Evolutionary conservation across 2,888 invertebrate genomes (phyloP), one percentile per base, ranked within the genome.

Genomic region (Sarcophaga carnaria): DNA sequence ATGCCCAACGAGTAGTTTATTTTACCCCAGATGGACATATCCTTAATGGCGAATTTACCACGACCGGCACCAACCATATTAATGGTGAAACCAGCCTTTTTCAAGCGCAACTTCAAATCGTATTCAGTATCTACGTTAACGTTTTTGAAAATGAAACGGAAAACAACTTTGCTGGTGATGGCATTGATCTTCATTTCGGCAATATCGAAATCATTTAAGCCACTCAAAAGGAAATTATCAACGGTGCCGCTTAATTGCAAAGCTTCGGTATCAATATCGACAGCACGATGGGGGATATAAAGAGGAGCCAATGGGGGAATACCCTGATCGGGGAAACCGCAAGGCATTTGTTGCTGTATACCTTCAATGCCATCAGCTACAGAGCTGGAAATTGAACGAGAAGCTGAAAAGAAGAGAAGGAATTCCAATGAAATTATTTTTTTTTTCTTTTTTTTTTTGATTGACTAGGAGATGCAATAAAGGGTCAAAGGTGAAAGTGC

Each of bases 301-400:
- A 92, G 72, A 2, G 93, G 93, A n/a, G 92, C 92, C 47, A 93
- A 17, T 84, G 92, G 91, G 4, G 93, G 93, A 74, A 93, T 88
- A 59, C 91, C 91, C 47, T 88, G 0, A 0, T 75, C 87, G 60
- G 91, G 88, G 59, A 91, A 92, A 69, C 93, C 93, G 20, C 93
- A 93, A 6, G 93, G 92, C 92, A 93, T 92, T 86, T 92, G 90
- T 20, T 90, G 90, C 71, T 89, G 81, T 0, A 91, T 0, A 14
- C 71, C 87, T 77, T 91, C 90, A 74, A 93, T 89, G 4, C 63
- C 0, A 0, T 90, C 89, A 17, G 88, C 90, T 54, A 91, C 87
- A 11, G 80, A 60, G 82, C 90, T 91, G 47, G 92, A 90, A 62
- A 92, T 89, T 37, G 92, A 92, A 5, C 86, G 89, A 20, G 83